A percentile compares a stretch with the other conserved stretches of the same genome.
Evolutionary conservation across 2,888 invertebrate genomes (phyloP).

Genomic region (Drosophila affinis): DNA sequence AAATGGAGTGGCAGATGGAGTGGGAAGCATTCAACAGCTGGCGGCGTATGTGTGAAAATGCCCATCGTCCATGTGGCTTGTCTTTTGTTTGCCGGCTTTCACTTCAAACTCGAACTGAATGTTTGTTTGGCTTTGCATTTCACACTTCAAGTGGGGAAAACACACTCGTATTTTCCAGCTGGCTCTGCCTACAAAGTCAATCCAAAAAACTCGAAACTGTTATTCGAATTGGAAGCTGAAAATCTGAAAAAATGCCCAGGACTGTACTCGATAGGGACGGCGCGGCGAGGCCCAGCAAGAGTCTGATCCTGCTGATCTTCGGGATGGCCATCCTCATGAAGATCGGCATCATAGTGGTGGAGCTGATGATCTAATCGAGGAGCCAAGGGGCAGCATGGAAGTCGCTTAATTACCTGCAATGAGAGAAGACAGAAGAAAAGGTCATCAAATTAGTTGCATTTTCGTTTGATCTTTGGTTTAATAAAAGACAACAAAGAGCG

Average conservation of each 20-base stretch:
- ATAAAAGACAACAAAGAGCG: background rate
- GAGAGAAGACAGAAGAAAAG: conserved; percentile 15
- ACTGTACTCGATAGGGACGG: background rate
- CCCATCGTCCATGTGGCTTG: conserved; percentile 7
- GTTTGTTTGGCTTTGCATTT: conserved; percentile 48
- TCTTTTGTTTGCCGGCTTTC: conserved; percentile 42
- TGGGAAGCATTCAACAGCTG: conserved; percentile 8
- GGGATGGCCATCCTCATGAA: conserved; percentile 57
- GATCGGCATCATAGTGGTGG: conserved; percentile 48
- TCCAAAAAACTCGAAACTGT: background rate
- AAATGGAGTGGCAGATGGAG: too few species aligned
- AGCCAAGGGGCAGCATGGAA: background rate
- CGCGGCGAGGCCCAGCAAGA: conserved; percentile 29
- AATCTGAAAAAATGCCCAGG: conserved; percentile 4
- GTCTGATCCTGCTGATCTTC: conserved; percentile 51
- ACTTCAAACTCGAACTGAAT: conserved; percentile 29
- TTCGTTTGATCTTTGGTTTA: conserved; percentile 3
- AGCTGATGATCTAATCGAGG: conserved; percentile 33
- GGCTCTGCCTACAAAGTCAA: conserved; percentile 21
- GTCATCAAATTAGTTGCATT: conserved; percentile 36
- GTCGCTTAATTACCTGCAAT: conserved; percentile 56
- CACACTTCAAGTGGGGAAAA: conserved; percentile 36
- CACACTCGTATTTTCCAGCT: background rate
- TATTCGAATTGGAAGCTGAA: background rate
- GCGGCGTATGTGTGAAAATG: conserved; percentile 39